These are phyloP conservation scores for Platysteira castanea DNA, from an alignment of 2,113 vertebrate genomes.

Conservation along the genomic window DNA sequence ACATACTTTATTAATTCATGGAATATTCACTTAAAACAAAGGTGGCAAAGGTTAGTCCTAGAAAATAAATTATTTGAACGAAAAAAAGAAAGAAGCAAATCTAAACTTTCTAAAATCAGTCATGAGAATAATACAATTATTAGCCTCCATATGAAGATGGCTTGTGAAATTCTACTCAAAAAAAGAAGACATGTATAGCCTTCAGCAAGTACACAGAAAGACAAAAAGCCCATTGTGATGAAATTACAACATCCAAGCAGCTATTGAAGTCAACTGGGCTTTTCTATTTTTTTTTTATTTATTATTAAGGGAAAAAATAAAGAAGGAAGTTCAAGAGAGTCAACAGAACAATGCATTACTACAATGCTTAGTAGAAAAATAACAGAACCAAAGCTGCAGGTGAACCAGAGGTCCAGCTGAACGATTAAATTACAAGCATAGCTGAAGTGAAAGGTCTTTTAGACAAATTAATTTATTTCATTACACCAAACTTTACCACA, in stretches of 20 bases:
- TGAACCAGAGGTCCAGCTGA: background rate
- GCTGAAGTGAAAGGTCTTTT: background rate
- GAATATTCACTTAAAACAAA: background rate
- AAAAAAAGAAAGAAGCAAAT: background rate
- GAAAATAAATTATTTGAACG: background rate
- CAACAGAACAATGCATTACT: slow-evolving; percentile 26
- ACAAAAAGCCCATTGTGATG: slow-evolving; percentile 6
- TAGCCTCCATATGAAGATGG: background rate
- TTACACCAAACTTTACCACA: background rate
- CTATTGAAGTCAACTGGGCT: background rate
- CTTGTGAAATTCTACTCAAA: background rate
- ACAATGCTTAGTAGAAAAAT: background rate
- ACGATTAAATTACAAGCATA: background rate
- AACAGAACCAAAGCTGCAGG: slow-evolving; percentile 8
- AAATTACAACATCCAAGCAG: background rate
- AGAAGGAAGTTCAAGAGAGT: slow-evolving; percentile 37
- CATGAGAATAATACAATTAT: background rate
- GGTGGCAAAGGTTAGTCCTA: background rate
- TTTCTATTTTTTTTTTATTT: background rate
- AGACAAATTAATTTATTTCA: background rate
- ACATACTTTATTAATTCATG: background rate
- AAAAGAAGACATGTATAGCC: background rate
- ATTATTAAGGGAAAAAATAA: background rate
- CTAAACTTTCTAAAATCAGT: background rate
- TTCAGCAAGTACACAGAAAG: background rate